Base-by-base conservation (phyloP, 2,888 invertebrate genomes). In the Hecatera dysodea region DNA sequence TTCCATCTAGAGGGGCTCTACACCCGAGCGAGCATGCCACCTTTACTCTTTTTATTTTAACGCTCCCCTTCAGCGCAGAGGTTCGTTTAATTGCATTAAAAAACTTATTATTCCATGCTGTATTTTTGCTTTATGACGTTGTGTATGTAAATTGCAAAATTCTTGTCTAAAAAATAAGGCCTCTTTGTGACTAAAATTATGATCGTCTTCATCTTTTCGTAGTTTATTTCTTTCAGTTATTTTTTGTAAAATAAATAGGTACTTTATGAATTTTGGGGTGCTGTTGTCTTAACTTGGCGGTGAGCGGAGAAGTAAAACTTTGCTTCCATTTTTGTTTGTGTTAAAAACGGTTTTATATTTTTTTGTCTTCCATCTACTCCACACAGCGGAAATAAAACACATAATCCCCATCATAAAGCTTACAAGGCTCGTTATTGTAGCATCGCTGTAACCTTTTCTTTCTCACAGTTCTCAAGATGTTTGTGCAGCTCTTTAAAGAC, bases 41-140 rank as follows among this genome's bases (percentile, higher is more conserved):
- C 83, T 76, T 72, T 53, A 76, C 72, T 61, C 62, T 75, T 79
- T 82, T 83, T 82, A 77, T 78, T 75, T 81, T 48, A 48, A 55
- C 64, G 81, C 82, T 83, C 78, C 67, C 74, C 64, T 83, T 82
- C 81, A 72, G 73, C 66, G 68, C 80, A 72, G 68, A 80, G 81
- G 67, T 79, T 82, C 81, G 78, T 86, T 85, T 90, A 90, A 90
- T 90, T 90, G 86, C 86, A 87, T 90, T 87, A 87, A 89, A 88
- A 89, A 86, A 83, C 87, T 86, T 88, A 89, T 89, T 88, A 87
- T 85, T 83, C 80, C 79, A 67, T 81, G 82, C 80, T 80, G 78
- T 85, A 80, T 84, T 86, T 84, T 81, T 78, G 69, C 83, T 83
- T 84, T 78, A 83, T 82, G 82, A 73, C 62, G 78, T 46, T 78